phyloP scores from a whole-genome alignment of 2,113 vertebrate species.

The Neodontobutis hainanensis region DNA sequence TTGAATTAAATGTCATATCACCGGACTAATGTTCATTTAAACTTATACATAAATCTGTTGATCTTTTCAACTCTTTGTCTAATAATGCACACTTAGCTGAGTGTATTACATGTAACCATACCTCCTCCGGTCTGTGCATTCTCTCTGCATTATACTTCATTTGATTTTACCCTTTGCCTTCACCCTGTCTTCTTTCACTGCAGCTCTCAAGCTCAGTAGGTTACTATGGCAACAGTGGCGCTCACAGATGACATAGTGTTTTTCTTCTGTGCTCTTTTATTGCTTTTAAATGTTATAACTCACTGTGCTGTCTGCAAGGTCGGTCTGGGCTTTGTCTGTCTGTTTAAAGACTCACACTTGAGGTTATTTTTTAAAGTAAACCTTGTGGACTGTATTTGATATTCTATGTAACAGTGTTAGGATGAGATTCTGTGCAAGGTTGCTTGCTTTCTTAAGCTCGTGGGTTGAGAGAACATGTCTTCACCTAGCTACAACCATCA shows the following conservation, averaged over 20 bases:
- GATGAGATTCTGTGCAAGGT: neutral
- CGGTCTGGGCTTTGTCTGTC: neutral
- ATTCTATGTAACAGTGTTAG: neutral
- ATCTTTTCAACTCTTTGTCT: neutral
- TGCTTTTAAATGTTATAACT: neutral
- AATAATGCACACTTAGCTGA: neutral
- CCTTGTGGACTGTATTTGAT: neutral
- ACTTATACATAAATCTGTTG: neutral
- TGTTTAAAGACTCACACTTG: neutral
- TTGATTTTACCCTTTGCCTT: neutral
- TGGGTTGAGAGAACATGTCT: neutral
- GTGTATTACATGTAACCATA: constrained; percentile 1
- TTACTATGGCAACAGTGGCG: constrained; percentile 57
- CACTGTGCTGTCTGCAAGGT: neutral
- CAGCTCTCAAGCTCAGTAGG: constrained; percentile 2
- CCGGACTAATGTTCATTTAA: neutral
- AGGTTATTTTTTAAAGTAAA: neutral
- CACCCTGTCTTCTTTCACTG: constrained; percentile 9
- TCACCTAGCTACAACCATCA: too few species aligned
- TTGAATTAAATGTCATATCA: neutral
- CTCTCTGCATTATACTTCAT: constrained; percentile 13
- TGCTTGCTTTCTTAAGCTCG: neutral
- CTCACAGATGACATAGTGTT: constrained; percentile 15
- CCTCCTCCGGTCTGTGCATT: constrained; percentile 3
- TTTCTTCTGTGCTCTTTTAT: constrained; percentile 16